phyloP scores from a whole-genome alignment of 1,140 invertebrate genomes.

The Spodoptera frugiperda region DNA sequence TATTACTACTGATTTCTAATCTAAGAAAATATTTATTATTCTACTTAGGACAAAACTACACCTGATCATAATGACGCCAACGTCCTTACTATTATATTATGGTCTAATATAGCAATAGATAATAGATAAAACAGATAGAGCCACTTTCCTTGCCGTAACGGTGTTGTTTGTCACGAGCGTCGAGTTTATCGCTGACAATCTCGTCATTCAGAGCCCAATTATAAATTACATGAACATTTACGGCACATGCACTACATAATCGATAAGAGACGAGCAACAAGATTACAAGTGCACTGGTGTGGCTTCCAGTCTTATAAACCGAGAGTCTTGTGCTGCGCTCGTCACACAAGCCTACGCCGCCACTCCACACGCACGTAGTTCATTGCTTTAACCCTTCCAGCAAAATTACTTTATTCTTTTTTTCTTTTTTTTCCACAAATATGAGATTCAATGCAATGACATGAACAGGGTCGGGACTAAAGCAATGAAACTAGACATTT shows the following conservation, averaged over 20 bases:
- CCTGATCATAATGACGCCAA: too few relatives aligned
- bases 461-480: constrained; percentile 73
- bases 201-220: constrained; percentile 27
- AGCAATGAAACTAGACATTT: constrained; percentile 80
- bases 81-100: too few relatives aligned
- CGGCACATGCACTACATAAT: constrained; percentile 36
- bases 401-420: constrained; percentile 44
- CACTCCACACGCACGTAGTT: constrained; percentile 63
- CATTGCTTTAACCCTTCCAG: constrained; percentile 82
- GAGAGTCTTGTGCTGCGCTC: constrained; percentile 36
- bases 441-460: constrained; percentile 14
- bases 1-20: too few relatives aligned
- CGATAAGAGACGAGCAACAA: constrained; percentile 51
- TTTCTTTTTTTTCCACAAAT: not conserved
- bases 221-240: constrained; percentile 32
- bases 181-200: constrained; percentile 13
- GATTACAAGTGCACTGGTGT: constrained; percentile 57
- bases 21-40: too few relatives aligned
- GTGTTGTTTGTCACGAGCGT: constrained; percentile 3
- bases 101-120: too few relatives aligned
- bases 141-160: not conserved
- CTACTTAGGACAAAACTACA: too few relatives aligned
- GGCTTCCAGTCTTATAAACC: constrained; percentile 67
- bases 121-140: too few relatives aligned
- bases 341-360: constrained; percentile 38